Evolutionary conservation across 2,888 invertebrate species (phyloP), one percentile per base, ranked within the genome.

Genomic region (Meiosimyza decipiens): DNA sequence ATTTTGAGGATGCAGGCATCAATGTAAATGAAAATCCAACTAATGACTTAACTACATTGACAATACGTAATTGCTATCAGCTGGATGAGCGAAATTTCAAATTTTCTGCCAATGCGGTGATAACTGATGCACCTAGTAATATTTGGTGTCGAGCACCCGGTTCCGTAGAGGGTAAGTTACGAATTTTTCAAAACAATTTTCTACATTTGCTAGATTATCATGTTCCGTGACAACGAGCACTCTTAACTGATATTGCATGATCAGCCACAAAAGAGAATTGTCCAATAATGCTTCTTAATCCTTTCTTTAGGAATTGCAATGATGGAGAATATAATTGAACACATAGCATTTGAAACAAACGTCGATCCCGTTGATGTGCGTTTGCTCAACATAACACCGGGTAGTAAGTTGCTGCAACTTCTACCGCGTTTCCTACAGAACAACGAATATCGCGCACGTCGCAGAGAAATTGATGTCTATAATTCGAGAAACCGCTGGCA

Each of bases 401-500:
- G 81, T 12, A 77, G 85, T 73, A 82, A 82, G 60, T 78, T 89
- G 71, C 79, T 82, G n/a, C 81, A 85, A 28, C 85, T 91, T 80
- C 80, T 91, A 16, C 84, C 88, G 1, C 88, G 90, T 18, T 80
- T 91, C 57, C 82, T 88, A 57, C 83, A 84, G 69, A 87, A 88
- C 74, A 88, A 78, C 5, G 90, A 92, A 70, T 92, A 91, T 78
- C 86, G 88, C 0, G 82, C 85, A 15, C 86, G 92, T 6, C 89
- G 88, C 79, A 83, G 84, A 74, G 89, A 88, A 72, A 88, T 92
- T 3, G 87, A 89, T 33, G 81, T 85, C n/a, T 94, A 90, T 79
- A 94, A 94, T 80, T 85, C 86, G 76, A 89, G 89, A 62, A 95
- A 95, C 86, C 88, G 92, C 15, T 95, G 95, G 95, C 22, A 83